A percentile compares a stretch with the other conserved stretches of the same genome.
phyloP scores from a whole-genome alignment of 64 coral and sea anemone species.

The Actinia equina region DNA sequence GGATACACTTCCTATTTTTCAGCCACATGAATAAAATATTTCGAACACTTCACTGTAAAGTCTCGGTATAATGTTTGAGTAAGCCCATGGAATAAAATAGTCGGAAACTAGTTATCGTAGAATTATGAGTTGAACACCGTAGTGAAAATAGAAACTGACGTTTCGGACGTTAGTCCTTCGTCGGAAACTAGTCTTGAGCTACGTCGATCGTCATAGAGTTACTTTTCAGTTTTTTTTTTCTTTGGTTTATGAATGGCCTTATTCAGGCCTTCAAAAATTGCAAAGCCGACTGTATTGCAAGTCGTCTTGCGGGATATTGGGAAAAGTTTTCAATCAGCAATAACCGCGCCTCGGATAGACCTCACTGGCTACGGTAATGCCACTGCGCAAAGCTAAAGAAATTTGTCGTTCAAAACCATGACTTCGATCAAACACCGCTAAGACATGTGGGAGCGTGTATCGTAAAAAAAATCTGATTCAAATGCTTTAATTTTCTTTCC shows the following conservation, averaged over 20 bases:
- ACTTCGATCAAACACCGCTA: not conserved
- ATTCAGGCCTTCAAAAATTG: conserved; percentile 93
- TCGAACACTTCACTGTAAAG: too few relatives aligned
- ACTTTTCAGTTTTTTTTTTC: too few relatives aligned
- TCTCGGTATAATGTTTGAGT: too few relatives aligned
- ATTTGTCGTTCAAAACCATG: not conserved
- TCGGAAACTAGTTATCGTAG: too few relatives aligned
- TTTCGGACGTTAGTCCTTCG: too few relatives aligned
- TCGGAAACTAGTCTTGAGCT: too few relatives aligned
- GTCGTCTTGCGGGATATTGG: conserved; percentile 96
- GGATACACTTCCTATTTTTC: too few relatives aligned
- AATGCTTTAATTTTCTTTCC: not conserved
- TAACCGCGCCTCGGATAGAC: conserved; percentile 95
- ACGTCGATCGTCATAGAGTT: too few relatives aligned
- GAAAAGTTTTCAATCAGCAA: conserved; percentile 99
- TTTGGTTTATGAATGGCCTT: conserved; percentile 28
- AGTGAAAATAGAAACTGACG: too few relatives aligned
- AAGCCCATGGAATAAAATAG: too few relatives aligned
- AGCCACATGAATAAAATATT: too few relatives aligned
- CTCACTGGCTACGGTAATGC: conserved; percentile 93
- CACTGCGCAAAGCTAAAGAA: conserved; percentile 74
- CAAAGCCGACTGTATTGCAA: conserved; percentile 93
- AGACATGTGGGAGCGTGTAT: not conserved
- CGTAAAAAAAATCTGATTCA: not conserved
- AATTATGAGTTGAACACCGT: too few relatives aligned